Percentiles rank a stretch among this genome's conserved stretches.
Evolutionary conservation across 92 coral and sea anemone species (phyloP).

Genomic region (Epizoanthus rinbou): DNA sequence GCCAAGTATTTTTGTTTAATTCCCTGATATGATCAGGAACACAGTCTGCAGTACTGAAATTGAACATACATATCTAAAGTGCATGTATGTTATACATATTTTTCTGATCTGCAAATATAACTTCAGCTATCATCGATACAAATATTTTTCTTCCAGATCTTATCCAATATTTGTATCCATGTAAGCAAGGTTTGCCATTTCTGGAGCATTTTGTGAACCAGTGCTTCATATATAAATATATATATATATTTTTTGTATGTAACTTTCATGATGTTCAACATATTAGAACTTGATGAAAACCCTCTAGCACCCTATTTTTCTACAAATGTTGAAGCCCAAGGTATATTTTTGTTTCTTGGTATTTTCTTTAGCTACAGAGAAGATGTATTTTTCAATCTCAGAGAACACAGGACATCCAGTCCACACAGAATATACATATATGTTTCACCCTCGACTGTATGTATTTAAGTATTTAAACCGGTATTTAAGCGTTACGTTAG

Average conservation of each 20-base stretch:
- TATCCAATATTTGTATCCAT: neutral
- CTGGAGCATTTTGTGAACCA: neutral
- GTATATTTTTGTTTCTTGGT: neutral
- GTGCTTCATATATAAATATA: conserved; percentile 1
- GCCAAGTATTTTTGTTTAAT: no score
- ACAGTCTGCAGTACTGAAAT: no score
- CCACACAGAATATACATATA: conserved; percentile 13
- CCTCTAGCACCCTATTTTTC: conserved; percentile 23
- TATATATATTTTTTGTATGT: neutral
- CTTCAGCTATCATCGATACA: no score
- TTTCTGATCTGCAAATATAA: no score
- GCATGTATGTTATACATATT: no score
- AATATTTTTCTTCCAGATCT: neutral
- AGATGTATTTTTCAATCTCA: neutral
- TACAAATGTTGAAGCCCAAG: conserved; percentile 3
- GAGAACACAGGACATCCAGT: neutral
- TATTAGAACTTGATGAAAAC: neutral
- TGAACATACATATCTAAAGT: no score
- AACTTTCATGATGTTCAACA: neutral
- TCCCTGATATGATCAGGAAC: no score
- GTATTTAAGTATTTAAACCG: conserved; percentile 35
- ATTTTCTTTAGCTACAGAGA: conserved; percentile 20
- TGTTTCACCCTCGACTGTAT: conserved; percentile 17
- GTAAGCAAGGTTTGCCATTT: neutral
- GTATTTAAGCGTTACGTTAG: conserved; percentile 9